Base-by-base conservation (phyloP, 2,888 invertebrate species). In the Cephus runcator region DNA sequence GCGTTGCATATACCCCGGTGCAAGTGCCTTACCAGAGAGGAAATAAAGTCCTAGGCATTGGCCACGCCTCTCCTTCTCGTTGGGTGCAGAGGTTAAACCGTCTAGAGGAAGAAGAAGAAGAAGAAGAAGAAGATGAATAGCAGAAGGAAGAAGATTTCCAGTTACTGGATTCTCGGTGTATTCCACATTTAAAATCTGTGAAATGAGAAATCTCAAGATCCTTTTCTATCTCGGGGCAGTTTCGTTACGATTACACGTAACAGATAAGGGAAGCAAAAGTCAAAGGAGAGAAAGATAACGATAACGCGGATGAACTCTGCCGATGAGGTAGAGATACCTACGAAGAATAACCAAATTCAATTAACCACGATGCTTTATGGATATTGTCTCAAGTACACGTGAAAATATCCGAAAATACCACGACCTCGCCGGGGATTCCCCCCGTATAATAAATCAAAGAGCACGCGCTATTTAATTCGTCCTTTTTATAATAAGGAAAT, bases 11-110 rank as follows among this genome's bases (percentile, higher is more conserved):
- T 9, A 56, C 2, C 56, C 56, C 23, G 56, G 56, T 56, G 40
- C 40, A 56, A 56, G 40, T 56, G 23, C 56, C 68, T 34, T 76
- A 23, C 69, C 76, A 34, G 68, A 36, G 73, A 69, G 73, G 79
- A 12, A 78, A 75, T 69, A 68, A 79, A 79, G 76, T 68, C 73
- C 76, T 34, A 69, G 76, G 40, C 69, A 36, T 73, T 35, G 74
- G 76, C 76, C 76, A 79, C 79, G 76, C 79, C 79, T n/a, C 40
- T 12, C 11, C n/a, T 69, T 36, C 36, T 34, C 34, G 23, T 34
- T 34, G 75, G 40, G 79, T 69, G 69, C 76, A 79, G 34, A 79
- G 79, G 79, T 79, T 74, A 79, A 79, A 76, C 74, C 74, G 68
- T 76, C 33, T 12, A 12, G 73, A 36, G 31, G 35, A 68, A 36